Conservation (phyloP, 2,797 vertebrate species). For the Coregonus suidteri region DNA sequence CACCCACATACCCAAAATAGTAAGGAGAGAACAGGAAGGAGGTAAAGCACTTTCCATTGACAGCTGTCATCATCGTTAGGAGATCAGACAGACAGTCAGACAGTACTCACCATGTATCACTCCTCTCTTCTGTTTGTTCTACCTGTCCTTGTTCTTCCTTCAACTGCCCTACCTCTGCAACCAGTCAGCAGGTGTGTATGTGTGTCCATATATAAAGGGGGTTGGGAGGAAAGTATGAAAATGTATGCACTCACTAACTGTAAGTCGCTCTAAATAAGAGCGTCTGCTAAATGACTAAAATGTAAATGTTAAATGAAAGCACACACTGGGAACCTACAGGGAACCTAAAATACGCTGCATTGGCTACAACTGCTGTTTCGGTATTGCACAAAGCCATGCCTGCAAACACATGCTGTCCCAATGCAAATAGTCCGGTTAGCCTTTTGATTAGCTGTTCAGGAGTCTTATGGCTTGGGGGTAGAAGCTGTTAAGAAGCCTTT, state of each 20-base stretch:
- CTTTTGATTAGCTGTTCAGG: no score
- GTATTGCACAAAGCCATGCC: background rate
- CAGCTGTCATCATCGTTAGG: background rate
- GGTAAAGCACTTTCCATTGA: background rate
- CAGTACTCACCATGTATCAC: background rate
- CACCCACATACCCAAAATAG: background rate
- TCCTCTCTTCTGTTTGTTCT: background rate
- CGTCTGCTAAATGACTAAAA: no score
- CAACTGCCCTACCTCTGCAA: background rate
- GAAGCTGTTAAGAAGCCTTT: no score
- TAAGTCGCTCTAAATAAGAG: no score
- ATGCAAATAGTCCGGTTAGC: no score
- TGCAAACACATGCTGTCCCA: background rate
- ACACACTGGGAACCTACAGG: background rate
- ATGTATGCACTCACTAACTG: no score
- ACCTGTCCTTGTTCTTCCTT: slow-evolving; percentile 1
- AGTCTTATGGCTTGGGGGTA: no score
- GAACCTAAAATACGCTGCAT: no score
- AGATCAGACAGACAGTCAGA: background rate
- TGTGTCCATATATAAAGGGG: slow-evolving; percentile 11
- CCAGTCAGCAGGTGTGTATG: background rate
- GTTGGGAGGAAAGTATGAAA: background rate
- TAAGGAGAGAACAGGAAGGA: background rate
- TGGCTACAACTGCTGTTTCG: background rate
- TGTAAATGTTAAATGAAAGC: no score